Evolutionary conservation across 2,113 vertebrate species (phyloP).

Genomic region (Todiramphus chloris): DNA sequence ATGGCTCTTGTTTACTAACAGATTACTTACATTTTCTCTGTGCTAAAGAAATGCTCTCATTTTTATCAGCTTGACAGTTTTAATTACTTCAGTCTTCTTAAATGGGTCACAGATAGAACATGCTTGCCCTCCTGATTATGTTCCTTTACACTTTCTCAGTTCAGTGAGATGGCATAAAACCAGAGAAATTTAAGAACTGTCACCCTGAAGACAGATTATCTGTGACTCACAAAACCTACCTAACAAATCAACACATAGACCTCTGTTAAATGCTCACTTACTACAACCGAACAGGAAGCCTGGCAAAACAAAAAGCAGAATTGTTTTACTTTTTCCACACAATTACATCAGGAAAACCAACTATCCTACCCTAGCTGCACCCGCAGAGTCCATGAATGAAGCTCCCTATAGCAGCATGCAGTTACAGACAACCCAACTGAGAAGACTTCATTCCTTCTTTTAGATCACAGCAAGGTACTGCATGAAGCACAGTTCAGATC

Average conservation of each 20-base stretch:
- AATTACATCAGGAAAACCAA: background rate
- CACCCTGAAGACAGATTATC: background rate
- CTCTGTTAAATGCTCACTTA: background rate
- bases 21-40: background rate
- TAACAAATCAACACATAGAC: background rate
- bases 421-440: background rate
- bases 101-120: background rate
- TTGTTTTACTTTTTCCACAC: background rate
- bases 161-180: background rate
- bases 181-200: background rate
- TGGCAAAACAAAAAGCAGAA: background rate
- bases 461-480: background rate
- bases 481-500: background rate
- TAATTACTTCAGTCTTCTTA: background rate
- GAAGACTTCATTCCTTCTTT: background rate
- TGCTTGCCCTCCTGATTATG: fast-evolving
- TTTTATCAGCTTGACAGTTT: background rate
- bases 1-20: background rate
- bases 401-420: background rate
- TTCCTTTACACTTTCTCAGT: background rate
- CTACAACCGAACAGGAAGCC: background rate
- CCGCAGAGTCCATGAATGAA: fast-evolving
- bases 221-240: background rate
- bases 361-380: background rate
- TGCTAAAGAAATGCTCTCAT: background rate